phyloP scores from a whole-genome alignment of 1,140 invertebrate genomes.

The Danaus melanippus region DNA sequence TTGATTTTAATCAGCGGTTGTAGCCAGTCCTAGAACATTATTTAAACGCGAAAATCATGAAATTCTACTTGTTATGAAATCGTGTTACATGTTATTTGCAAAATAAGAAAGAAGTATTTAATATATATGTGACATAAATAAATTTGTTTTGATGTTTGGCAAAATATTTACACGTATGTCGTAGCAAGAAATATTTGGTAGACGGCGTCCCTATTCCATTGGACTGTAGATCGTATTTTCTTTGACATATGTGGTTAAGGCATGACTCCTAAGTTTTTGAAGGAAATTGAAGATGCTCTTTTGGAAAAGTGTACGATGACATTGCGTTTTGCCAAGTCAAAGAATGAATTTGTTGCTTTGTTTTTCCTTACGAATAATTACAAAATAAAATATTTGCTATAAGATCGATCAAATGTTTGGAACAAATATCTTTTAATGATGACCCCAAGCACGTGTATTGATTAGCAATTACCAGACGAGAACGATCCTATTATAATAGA shows the following conservation, averaged over 20 bases:
- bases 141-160: conserved; percentile 4
- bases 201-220: conserved; percentile 39
- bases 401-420: background rate
- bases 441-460: no score
- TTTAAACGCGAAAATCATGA: no score
- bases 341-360: conserved; percentile 24
- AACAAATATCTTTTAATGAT: conserved; percentile 4
- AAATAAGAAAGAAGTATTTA: no score
- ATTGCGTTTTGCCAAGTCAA: conserved; percentile 39
- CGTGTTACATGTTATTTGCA: background rate
- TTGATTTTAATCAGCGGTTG: no score
- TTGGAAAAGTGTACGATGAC: conserved; percentile 54
- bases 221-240: conserved; percentile 37
- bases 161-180: conserved; percentile 29
- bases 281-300: conserved; percentile 60
- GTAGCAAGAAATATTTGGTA: conserved; percentile 30
- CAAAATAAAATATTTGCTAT: conserved; percentile 1
- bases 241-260: conserved; percentile 52
- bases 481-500: no score
- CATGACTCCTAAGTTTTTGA: conserved; percentile 46
- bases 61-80: no score
- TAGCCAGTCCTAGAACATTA: no score
- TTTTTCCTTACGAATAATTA: conserved; percentile 11
- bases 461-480: no score
- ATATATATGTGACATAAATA: background rate